Conservation (phyloP, 2,797 vertebrate species). For the Aselliscus stoliczkanus region DNA sequence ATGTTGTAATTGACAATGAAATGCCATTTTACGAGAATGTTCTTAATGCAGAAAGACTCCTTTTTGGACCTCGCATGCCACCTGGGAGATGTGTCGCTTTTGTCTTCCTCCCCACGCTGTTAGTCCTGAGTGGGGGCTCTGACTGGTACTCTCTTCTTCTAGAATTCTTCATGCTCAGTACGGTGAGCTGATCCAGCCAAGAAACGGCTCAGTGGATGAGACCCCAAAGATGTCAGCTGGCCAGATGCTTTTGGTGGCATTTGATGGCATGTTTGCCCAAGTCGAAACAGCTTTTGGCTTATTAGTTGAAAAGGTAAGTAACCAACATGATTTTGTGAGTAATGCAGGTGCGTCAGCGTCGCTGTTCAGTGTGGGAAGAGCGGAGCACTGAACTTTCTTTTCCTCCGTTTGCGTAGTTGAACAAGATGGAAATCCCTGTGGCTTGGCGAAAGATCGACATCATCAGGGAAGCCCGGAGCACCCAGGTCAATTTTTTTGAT, state of each 20-base stretch:
- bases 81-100: not conserved
- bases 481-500: constrained; percentile 94
- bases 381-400: not conserved
- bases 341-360: not conserved
- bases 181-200: constrained; percentile 97
- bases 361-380: not conserved
- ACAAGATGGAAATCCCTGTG: constrained; percentile 93
- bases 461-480: constrained; percentile 91
- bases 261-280: constrained; percentile 99
- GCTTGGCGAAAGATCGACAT: constrained; percentile 97
- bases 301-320: constrained; percentile 94
- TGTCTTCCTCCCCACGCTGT: not conserved
- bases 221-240: constrained; percentile 98
- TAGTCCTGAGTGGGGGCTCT: not conserved
- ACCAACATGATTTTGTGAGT: constrained; percentile 30
- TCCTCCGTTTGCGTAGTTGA: constrained; percentile 83
- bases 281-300: constrained; percentile 95
- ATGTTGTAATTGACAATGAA: not conserved
- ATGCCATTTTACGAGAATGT: not conserved
- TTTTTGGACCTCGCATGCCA: not conserved
- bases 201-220: constrained; percentile 90
- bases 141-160: not conserved
- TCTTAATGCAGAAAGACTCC: not conserved
- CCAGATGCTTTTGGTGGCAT: constrained; percentile 98
- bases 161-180: constrained; percentile 96